These are phyloP conservation scores for Numenius phaeopus DNA, from an alignment of 2,797 vertebrate species.

Conservation along the genomic window DNA sequence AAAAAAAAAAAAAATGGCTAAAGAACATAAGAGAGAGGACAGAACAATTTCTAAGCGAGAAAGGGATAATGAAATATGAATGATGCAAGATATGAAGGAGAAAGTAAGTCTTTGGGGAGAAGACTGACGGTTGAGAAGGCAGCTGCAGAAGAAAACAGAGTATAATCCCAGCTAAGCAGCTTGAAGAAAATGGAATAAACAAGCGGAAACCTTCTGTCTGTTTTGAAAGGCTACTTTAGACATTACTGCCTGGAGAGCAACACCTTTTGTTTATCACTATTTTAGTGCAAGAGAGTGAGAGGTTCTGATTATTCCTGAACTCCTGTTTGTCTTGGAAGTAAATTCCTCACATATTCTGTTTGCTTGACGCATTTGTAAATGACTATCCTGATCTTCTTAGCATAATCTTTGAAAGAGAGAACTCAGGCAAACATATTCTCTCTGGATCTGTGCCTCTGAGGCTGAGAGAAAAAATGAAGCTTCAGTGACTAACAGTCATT, in stretches of 20 bases:
- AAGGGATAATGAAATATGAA: not conserved
- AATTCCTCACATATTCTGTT: not conserved
- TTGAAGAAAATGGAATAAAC: not conserved
- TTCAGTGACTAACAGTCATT: not conserved
- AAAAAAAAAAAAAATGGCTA: not conserved
- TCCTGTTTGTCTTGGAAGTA: not conserved
- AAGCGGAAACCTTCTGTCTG: not conserved
- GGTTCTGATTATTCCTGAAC: not conserved
- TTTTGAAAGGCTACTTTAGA: constrained; percentile 5
- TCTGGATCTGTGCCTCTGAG: not conserved
- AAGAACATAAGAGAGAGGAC: not conserved
- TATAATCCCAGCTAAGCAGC: not conserved
- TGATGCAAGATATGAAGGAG: not conserved
- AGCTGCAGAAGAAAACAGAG: not conserved
- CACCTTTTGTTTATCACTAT: not conserved
- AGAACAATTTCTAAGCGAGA: not conserved
- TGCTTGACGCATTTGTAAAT: not conserved
- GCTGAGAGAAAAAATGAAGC: not conserved
- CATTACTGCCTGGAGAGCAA: not conserved
- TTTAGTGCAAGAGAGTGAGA: not conserved
- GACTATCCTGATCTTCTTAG: not conserved
- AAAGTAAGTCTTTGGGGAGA: not conserved
- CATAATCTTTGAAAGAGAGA: not conserved
- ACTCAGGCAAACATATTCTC: not conserved
- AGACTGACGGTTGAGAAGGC: not conserved